Evolutionary conservation across 2,888 invertebrate genomes (phyloP), one percentile per base, ranked within the genome.

Genomic region (Deladenus siricidicola): DNA sequence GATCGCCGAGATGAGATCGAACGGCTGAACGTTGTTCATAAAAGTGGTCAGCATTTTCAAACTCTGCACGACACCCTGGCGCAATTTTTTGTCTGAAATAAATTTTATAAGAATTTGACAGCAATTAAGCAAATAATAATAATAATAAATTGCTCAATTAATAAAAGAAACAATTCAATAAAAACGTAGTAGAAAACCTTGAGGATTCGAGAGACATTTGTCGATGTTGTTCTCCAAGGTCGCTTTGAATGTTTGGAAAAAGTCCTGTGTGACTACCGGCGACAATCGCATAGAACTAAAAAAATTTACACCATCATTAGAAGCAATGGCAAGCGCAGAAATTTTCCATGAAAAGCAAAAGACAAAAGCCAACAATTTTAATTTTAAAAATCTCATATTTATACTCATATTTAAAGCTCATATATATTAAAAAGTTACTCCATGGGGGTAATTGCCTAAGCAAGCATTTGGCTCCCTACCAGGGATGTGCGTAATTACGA

Each of bases 21-120:
- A 74, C 1, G 80, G 80, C 64, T 80, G 79, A 1, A 80, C 75
- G 48, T 77, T 76, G 53, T 76, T 78, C 56, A 80, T 68, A 39
- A 75, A 73, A 29, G 76, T 73, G 68, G 80, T 79, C 30, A 81
- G 67, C 6, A 80, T 79, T 65, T 80, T 80, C 39, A 53, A 23
- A 34, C 34, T 53, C 34, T 53, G 53, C n/a, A 53, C 42, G n/a
- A 53, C 53, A 19, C 53, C 34, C 39, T 53, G 53, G 4, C 53
- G 53, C 21, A 53, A 34, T 4, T 30, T 53, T n/a, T 39, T n/a
- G n/a, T 50, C 50, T 50, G 26, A 24, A 50, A 50, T 50, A 3
- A 19, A 26, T n/a, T 23, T 19, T n/a, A n/a, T n/a, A n/a, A n/a
- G n/a, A n/a, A n/a, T n/a, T n/a, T n/a, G n/a, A n/a, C n/a, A n/a